Conservation (phyloP, 1,140 invertebrate species). For the Drosophila nikananu region DNA sequence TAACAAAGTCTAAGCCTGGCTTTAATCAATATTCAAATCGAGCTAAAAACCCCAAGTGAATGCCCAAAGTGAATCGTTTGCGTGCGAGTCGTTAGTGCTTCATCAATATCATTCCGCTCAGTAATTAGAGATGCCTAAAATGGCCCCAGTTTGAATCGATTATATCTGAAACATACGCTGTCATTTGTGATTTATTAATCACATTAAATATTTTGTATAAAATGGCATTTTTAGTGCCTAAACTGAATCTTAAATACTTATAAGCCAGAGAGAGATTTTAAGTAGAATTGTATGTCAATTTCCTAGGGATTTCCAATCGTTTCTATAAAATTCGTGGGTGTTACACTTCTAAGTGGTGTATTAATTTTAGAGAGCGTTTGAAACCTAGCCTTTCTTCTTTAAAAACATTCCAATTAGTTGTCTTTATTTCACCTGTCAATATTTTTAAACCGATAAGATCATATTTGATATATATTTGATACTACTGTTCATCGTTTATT, state of each 20-base stretch:
- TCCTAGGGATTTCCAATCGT: neutral
- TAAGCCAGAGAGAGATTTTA: neutral
- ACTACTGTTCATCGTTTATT: neutral
- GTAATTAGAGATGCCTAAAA: slow-evolving; percentile 4
- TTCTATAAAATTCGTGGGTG: neutral
- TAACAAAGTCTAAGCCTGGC: slow-evolving; percentile 45
- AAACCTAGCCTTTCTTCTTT: neutral
- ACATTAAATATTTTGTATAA: neutral
- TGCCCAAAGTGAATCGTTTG: slow-evolving; percentile 7
- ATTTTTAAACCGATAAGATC: neutral
- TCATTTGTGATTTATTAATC: neutral
- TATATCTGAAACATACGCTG: neutral
- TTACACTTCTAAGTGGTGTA: neutral
- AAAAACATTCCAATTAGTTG: neutral
- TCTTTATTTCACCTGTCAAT: neutral
- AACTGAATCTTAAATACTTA: neutral
- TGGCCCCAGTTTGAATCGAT: neutral
- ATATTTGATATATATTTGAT: too few species aligned
- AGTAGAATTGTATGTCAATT: neutral
- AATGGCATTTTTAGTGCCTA: neutral
- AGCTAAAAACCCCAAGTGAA: slow-evolving; percentile 9
- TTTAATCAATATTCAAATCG: slow-evolving; percentile 36
- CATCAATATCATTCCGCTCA: neutral
- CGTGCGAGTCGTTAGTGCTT: slow-evolving; percentile 14
- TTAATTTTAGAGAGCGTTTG: too few species aligned